phyloP scores from a whole-genome alignment of 1,140 invertebrate species.

The Physella acuta region DNA sequence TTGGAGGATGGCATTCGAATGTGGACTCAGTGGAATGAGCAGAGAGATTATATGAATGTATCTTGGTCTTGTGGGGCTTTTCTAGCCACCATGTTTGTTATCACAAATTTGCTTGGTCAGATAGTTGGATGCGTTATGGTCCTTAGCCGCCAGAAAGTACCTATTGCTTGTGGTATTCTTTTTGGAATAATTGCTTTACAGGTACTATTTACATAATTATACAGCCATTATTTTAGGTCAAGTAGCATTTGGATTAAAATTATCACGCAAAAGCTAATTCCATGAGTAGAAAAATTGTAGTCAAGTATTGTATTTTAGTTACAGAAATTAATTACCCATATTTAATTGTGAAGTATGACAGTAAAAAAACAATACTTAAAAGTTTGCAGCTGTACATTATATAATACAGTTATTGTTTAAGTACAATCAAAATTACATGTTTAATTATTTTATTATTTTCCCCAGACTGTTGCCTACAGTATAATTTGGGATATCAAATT shows the following conservation, averaged over 20 bases:
- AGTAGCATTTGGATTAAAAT: no score
- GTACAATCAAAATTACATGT: no score
- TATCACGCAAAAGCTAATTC: no score
- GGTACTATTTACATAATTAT: no score
- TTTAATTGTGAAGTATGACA: no score
- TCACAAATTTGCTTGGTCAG: constrained; percentile 93
- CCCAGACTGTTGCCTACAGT: constrained; percentile 93
- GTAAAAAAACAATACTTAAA: no score
- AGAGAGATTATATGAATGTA: constrained; percentile 87
- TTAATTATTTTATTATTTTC: constrained; percentile 51
- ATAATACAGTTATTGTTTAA: no score
- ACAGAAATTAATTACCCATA: no score
- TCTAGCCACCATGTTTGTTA: constrained; percentile 86
- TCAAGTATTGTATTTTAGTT: no score
- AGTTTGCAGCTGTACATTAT: no score
- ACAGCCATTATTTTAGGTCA: no score
- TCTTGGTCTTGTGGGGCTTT: constrained; percentile 97
- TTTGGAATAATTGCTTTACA: constrained; percentile 96
- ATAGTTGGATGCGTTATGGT: constrained; percentile 95
- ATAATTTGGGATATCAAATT: constrained; percentile 99
- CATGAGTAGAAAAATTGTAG: no score
- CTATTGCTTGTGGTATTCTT: constrained; percentile 88
- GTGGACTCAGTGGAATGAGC: constrained; percentile 98
- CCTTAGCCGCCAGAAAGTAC: constrained; percentile 86
- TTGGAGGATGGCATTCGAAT: constrained; percentile 98